Evolutionary conservation across 2,113 vertebrate genomes (phyloP).

Genomic region (Rallus limicola): DNA sequence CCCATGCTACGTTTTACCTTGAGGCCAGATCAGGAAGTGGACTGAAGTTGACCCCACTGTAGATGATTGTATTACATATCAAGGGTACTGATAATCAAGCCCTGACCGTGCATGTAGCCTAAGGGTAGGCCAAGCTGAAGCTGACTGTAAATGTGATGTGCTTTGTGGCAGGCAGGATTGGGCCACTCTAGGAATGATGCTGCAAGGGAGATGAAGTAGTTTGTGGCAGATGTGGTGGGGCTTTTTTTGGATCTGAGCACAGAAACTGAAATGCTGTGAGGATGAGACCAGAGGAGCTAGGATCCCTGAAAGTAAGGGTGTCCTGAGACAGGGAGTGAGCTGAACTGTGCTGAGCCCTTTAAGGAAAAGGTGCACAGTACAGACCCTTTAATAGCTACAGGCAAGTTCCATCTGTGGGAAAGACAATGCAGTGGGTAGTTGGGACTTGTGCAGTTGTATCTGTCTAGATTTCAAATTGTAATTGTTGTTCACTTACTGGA

Average conservation of each 20-base stretch:
- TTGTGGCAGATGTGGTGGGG: neutral
- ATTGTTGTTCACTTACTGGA: neutral
- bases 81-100: neutral
- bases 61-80: rapidly evolving
- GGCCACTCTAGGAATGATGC: neutral
- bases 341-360: neutral
- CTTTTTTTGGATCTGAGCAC: neutral
- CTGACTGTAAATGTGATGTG: neutral
- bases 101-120: neutral
- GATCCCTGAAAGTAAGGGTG: neutral
- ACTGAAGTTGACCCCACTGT: neutral
- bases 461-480: neutral
- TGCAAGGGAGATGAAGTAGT: neutral
- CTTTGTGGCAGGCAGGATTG: neutral
- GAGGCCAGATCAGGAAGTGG: neutral
- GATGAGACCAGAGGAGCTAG: neutral
- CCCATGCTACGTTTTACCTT: neutral
- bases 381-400: neutral
- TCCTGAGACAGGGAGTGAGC: neutral
- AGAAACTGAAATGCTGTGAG: neutral
- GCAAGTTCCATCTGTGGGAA: rapidly evolving
- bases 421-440: neutral
- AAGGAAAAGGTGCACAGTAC: neutral
- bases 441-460: neutral
- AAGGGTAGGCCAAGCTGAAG: neutral